Base-by-base conservation (phyloP, 2,888 invertebrate genomes). In the Neria commutata region DNA sequence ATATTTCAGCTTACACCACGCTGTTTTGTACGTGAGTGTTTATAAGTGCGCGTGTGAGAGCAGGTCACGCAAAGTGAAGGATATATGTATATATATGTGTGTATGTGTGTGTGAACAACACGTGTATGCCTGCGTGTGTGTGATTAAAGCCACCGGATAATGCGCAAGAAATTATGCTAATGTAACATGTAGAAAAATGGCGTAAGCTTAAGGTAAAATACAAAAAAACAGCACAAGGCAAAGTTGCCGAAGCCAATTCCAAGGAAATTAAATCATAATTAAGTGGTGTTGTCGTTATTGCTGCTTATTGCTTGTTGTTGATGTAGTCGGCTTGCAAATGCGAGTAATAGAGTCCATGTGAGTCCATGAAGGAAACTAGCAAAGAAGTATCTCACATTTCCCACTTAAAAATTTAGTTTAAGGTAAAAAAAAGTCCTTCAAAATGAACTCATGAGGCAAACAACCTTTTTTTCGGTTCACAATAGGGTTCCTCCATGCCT, bases 141-240 rank as follows among this genome's bases (percentile, higher is more conserved):
- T 6, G 11, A 8, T 29, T 29, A 29, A 29, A 11, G 6, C 6
- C 6, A 29, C 11, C 6, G 6, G 29, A 29, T 6, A 8, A 29
- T 29, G 29, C 11, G 29, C 11, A 29, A 11, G 29, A 29, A 29
- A 29, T 29, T 53, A 53, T 53, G 53, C 45, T 53, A 53, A 53
- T 53, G 53, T 42, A 45, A 53, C 53, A 53, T 53, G 53, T 53
- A 29, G 21, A 4, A 16, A 6, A 11, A 17, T 16, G 3, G 29
- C 19, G 26, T 33, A 16, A 29, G 34, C n/a, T n/a, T n/a, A n/a
- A n/a, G n/a, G n/a, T n/a, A n/a, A 37, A 46, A 6, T 46, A 14
- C 25, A 45, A 53, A 45, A 42, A 26, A 29, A 45, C 26, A 16
- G 29, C 19, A 16, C 17, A 25, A 49, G 24, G 29, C 29, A 49